phyloP scores from a whole-genome alignment of 2,113 vertebrate genomes.

The Leptobrachium ailaonicum region DNA sequence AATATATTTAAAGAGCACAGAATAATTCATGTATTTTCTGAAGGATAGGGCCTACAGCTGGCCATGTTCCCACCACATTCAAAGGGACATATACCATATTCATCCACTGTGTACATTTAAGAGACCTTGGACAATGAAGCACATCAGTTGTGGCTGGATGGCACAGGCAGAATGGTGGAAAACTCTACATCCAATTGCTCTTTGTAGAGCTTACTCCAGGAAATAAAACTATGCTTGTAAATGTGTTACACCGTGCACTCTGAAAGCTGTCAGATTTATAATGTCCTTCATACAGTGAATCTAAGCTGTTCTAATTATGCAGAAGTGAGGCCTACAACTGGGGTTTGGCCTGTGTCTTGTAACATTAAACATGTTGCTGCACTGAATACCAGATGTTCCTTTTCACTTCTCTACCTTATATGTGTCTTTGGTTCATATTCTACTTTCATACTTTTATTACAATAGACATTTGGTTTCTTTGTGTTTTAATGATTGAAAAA shows the following conservation, averaged over 20 bases:
- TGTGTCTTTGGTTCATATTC: too few relatives aligned
- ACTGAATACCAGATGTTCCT: too few relatives aligned
- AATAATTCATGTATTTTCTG: background rate
- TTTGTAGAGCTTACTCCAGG: too few relatives aligned
- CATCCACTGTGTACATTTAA: background rate
- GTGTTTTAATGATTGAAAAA: too few relatives aligned
- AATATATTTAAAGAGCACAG: slow-evolving; percentile 3
- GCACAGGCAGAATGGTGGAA: too few relatives aligned
- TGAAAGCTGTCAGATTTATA: background rate
- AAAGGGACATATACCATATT: background rate
- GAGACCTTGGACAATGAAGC: background rate
- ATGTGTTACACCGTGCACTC: background rate
- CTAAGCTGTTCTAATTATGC: background rate
- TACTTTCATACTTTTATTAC: too few relatives aligned
- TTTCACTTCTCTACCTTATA: too few relatives aligned
- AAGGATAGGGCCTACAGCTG: too few relatives aligned
- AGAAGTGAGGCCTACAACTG: background rate
- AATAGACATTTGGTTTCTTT: too few relatives aligned
- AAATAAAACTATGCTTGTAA: background rate
- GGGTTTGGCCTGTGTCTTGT: too few relatives aligned
- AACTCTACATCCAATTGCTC: too few relatives aligned
- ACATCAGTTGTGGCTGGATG: background rate
- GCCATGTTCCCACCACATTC: background rate
- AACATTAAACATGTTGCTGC: too few relatives aligned
- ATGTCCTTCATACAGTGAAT: background rate